Evolutionary conservation across 2,113 vertebrate species (phyloP).

Genomic region (Columba livia): DNA sequence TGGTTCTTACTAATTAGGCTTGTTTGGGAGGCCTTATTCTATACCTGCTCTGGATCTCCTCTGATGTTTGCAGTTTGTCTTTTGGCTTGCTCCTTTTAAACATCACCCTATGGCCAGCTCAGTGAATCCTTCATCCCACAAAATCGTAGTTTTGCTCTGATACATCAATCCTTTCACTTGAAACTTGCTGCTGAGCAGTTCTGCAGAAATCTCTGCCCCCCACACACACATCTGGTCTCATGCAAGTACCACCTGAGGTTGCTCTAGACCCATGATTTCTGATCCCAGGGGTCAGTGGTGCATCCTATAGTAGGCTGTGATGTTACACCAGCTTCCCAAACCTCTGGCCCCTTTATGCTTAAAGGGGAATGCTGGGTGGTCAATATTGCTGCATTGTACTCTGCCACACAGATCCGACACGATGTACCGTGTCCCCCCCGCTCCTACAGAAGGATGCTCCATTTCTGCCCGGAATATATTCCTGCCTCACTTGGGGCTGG

Average conservation of each 20-base stretch:
- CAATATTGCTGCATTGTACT: neutral
- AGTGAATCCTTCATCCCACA: neutral
- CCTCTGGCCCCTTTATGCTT: neutral
- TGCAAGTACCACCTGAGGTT: neutral
- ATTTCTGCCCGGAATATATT: neutral
- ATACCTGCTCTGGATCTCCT: neutral
- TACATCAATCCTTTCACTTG: neutral
- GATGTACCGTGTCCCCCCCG: fast-evolving
- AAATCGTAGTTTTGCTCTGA: neutral
- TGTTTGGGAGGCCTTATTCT: neutral
- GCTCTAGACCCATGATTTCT: neutral
- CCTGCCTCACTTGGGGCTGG: neutral
- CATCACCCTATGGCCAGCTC: too few species aligned
- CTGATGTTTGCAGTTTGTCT: neutral
- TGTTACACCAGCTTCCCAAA: neutral
- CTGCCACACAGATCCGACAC: fast-evolving
- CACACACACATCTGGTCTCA: neutral
- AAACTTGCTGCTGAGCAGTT: neutral
- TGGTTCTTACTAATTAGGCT: neutral
- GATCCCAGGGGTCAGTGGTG: neutral
- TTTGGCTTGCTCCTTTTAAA: neutral
- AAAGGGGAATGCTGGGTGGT: fast-evolving
- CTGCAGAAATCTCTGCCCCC: neutral
- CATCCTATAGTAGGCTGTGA: too few species aligned
- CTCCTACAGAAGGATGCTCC: neutral